A percentile compares a stretch with the other conserved stretches of the same genome.
Evolutionary conservation across 2,888 invertebrate genomes (phyloP).

Genomic region (Ptychoptera contaminata): DNA sequence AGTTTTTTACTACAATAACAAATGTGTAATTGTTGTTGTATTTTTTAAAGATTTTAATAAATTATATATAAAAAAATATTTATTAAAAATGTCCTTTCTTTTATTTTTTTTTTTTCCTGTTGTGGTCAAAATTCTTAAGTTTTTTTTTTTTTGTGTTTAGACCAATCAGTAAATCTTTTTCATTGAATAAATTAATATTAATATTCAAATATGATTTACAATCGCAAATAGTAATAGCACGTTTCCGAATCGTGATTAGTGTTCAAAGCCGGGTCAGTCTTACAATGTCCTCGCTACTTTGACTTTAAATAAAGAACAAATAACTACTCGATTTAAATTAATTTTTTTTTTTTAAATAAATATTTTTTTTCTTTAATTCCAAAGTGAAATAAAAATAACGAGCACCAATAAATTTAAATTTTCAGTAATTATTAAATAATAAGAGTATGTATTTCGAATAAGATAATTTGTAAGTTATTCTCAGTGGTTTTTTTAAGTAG

Average conservation of each 20-base stretch:
- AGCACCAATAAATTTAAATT: not conserved
- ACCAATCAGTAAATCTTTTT: not conserved
- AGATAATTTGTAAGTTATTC: not conserved
- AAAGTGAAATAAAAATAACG: not conserved
- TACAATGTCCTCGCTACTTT: slow-evolving; percentile 6
- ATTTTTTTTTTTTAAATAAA: slow-evolving; percentile 1
- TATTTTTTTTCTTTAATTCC: not conserved
- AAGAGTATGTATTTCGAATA: too few species aligned
- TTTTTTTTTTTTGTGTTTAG: not conserved
- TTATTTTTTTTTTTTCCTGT: not conserved
- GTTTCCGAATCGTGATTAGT: not conserved
- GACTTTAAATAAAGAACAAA: slow-evolving; percentile 1
- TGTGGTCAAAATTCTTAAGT: not conserved
- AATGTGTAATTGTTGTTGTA: too few species aligned
- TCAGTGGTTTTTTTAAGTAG: too few species aligned
- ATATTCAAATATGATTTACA: slow-evolving; percentile 3
- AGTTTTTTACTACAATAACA: too few species aligned
- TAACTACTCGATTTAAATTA: not conserved
- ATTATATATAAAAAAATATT: too few species aligned
- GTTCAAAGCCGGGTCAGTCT: slow-evolving; percentile 14
- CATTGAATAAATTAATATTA: not conserved
- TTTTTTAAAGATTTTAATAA: too few species aligned
- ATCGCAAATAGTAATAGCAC: slow-evolving; percentile 3
- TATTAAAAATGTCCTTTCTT: too few species aligned
- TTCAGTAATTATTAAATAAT: too few species aligned